These are phyloP conservation scores for Tachuris rubrigastra DNA, from an alignment of 2,113 vertebrate genomes.

Conservation along the genomic window DNA sequence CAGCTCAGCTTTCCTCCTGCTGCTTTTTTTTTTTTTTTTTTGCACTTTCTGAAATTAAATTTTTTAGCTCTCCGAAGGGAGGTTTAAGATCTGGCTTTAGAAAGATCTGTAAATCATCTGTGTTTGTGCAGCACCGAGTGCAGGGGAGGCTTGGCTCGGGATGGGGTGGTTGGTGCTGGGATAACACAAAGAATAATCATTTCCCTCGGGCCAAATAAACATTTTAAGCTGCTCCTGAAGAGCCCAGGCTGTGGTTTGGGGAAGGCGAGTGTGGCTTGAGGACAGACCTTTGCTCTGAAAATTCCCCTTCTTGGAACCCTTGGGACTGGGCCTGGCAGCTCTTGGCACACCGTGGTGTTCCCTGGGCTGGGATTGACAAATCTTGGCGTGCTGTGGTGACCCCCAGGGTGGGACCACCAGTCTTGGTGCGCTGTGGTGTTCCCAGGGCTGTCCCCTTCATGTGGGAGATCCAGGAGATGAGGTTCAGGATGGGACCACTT, in stretches of 20 bases:
- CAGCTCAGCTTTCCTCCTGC: neutral
- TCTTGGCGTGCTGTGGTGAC: neutral
- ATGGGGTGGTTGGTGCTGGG: neutral
- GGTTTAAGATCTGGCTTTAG: neutral
- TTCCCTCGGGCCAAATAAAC: neutral
- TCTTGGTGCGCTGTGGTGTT: neutral
- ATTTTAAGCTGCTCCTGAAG: neutral
- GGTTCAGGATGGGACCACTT: neutral
- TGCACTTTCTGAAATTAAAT: neutral
- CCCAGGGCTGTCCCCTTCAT: neutral
- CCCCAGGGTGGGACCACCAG: neutral
- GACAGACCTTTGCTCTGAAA: neutral
- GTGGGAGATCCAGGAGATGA: neutral
- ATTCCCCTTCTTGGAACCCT: neutral
- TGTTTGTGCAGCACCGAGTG: neutral
- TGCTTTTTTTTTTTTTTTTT: neutral
- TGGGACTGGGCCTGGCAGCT: neutral
- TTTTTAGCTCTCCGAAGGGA: neutral
- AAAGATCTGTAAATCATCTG: neutral
- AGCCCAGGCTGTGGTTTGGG: neutral
- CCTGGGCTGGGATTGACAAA: neutral
- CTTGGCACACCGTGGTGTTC: accelerated
- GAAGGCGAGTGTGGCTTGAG: neutral
- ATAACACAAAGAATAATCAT: neutral
- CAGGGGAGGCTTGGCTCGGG: neutral